These are phyloP conservation scores for Crotophaga sulcirostris DNA, from an alignment of 2,113 vertebrate genomes.

Conservation along the genomic window DNA sequence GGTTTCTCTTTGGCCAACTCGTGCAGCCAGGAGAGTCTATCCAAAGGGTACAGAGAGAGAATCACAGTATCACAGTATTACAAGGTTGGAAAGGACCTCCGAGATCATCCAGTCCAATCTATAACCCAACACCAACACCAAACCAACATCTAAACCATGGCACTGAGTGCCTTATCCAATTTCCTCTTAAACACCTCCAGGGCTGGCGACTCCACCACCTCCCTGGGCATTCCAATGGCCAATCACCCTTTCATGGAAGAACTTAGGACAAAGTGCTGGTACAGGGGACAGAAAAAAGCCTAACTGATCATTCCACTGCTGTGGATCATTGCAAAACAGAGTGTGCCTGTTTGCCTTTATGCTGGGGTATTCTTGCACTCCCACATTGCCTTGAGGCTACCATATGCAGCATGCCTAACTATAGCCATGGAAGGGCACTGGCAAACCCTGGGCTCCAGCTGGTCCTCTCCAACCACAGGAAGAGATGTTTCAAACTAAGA, in stretches of 20 bases:
- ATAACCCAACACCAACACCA: too few species aligned
- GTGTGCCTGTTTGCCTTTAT: rapidly evolving
- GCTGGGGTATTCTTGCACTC: neutral
- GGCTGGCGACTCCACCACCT: too few species aligned
- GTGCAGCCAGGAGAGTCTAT: neutral
- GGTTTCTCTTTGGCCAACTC: neutral
- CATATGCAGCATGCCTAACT: neutral
- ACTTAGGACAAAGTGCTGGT: neutral
- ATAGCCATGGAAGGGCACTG: neutral
- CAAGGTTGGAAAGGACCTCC: too few species aligned
- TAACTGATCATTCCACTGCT: too few species aligned
- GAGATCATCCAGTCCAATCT: too few species aligned
- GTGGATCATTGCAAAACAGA: neutral
- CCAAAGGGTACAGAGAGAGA: neutral
- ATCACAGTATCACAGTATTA: too few species aligned
- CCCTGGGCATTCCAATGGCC: too few species aligned
- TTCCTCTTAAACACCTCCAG: too few species aligned
- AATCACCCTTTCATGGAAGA: too few species aligned
- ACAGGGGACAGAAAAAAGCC: neutral
- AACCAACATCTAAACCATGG: too few species aligned
- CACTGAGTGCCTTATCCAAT: too few species aligned
- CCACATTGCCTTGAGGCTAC: neutral
- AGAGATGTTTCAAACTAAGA: neutral
- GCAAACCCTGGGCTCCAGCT: neutral
- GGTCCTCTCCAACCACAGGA: neutral